Base-by-base conservation (phyloP, 2,888 invertebrate genomes). In the Chesias legatella region DNA sequence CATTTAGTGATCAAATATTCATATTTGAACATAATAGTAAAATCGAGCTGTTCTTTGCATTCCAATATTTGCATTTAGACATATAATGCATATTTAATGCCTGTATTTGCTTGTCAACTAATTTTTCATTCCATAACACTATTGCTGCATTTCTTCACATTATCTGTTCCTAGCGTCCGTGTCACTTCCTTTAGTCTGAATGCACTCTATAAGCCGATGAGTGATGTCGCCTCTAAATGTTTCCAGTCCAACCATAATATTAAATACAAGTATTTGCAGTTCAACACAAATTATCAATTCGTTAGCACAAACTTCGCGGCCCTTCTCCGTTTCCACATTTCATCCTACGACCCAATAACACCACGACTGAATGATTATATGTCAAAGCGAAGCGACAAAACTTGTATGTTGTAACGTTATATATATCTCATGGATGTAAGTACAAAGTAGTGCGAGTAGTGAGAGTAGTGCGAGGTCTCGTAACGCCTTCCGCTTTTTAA, bases 161-260 rank as follows among this genome's bases (percentile, higher is more conserved):
- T 41, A 51, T 63, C 43, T 61, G 51, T 67, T 73, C 83, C 86
- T 75, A 73, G 73, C 69, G 64, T 73, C 83, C 82, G 73, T 67
- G 60, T 68, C 81, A 82, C 74, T 73, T 73, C 76, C 80, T 68
- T 52, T 85, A 83, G 83, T 77, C 67, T 71, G 51, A 69, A 68
- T 74, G 81, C 84, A 86, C 84, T 80, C 77, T 56, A 76, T 72
- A 76, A 80, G 85, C 86, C 85, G 85, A 81, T 75, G 86, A 85
- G 86, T 85, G 84, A 83, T 79, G 68, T 79, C 73, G 77, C 78
- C 75, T 74, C 72, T 54, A 61, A 60, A 62, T 65, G 59, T 61
- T 63, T 30, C 58, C 60, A 63, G 58, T 54, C 61, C 60, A 63
- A 56, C 46, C 54, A 54, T n/a, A 66, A 53, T 51, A 51, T 5